Base-by-base conservation (phyloP, 2,888 invertebrate genomes). In the Calameuta filiformis region DNA sequence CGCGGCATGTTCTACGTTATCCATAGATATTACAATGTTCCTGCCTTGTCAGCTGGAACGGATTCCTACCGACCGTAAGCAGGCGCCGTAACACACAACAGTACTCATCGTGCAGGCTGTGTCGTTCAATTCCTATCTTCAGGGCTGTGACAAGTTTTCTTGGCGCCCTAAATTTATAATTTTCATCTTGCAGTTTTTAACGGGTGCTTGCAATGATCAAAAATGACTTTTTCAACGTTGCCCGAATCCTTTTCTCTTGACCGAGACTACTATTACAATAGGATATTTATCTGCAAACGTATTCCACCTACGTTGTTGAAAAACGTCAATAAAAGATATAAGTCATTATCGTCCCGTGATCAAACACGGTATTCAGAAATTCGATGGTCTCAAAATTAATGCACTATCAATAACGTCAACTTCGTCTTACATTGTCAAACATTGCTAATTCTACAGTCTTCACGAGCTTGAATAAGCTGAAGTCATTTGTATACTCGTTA, bases 21-120 rank as follows among this genome's bases (percentile, higher is more conserved):
- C 56, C 23, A 56, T 56, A 56, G 71, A 71, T 71, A 23, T 31
- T 31, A 34, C 30, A 85, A 85, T 82, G 76, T 35, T 71, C 81
- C 75, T 79, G 83, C 77, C 79, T 83, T 81, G 83, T 85, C 81
- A 84, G 81, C 82, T 82, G 82, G 79, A 79, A 82, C 77, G 75
- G 79, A 79, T 78, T 79, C 81, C 77, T 76, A 68, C 77, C 77
- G 79, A 81, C 74, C 78, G 80, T 75, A 81, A 80, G 80, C 78
- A 68, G 75, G 81, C 76, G 82, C 78, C 56, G 9, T 23, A 74
- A 76, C 81, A 76, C 81, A 76, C 79, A 74, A 81, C 79, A 76
- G 80, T 82, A 80, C 80, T 83, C 81, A 83, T 83, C 83, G 81
- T 80, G 71, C 77, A 79, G 73, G 75, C 74, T 34, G 79, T 83